Evolutionary conservation across 1,140 invertebrate species (phyloP).

Genomic region (Platyscapa corneri): DNA sequence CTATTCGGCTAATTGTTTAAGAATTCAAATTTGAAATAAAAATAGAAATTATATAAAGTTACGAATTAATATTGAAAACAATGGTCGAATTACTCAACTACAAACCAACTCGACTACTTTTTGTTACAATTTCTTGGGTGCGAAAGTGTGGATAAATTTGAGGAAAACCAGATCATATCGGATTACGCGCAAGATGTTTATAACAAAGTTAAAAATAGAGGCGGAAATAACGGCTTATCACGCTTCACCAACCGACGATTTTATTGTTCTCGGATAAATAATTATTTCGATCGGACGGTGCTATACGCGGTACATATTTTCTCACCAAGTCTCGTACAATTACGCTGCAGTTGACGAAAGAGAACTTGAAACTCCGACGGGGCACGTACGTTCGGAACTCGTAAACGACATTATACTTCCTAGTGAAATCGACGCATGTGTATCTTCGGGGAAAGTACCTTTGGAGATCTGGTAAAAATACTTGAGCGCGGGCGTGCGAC

Average conservation of each 20-base stretch:
- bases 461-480: slow-evolving; percentile 23
- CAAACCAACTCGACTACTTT: background rate
- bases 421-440: background rate
- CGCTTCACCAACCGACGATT: background rate
- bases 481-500: slow-evolving; percentile 12
- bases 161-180: background rate
- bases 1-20: background rate
- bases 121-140: background rate
- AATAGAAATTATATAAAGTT: background rate
- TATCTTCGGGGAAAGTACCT: background rate
- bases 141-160: background rate
- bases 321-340: background rate
- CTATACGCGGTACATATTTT: background rate
- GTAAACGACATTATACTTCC: background rate
- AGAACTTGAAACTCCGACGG: background rate
- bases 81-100: no score
- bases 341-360: background rate
- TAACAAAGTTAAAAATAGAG: background rate
- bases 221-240: background rate
- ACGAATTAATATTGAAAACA: background rate
- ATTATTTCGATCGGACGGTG: background rate
- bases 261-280: background rate
- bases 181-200: background rate
- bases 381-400: background rate
- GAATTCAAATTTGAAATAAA: background rate